These are phyloP conservation scores for Beris morrisii DNA, from an alignment of 2,888 invertebrate genomes.

Conservation along the genomic window DNA sequence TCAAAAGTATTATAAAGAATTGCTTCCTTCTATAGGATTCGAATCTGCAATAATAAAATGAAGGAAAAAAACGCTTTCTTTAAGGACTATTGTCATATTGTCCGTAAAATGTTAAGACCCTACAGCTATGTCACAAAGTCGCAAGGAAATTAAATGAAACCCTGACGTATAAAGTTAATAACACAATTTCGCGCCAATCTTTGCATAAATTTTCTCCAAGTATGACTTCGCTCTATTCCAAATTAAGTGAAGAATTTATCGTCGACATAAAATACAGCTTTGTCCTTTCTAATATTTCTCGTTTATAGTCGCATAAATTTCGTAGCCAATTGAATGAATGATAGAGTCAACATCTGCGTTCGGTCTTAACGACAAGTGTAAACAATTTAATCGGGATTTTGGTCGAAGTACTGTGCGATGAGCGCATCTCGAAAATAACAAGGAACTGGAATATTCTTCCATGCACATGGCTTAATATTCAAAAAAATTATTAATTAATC, in stretches of 20 bases:
- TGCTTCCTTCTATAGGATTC: too few relatives aligned
- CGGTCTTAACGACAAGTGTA: too few relatives aligned
- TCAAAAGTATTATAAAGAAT: too few relatives aligned
- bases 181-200: conserved; percentile 9
- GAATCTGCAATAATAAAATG: too few relatives aligned
- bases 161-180: conserved; percentile 10
- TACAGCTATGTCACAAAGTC: conserved; percentile 3
- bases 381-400: too few relatives aligned
- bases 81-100: background rate
- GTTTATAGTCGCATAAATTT: conserved; percentile 24
- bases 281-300: conserved; percentile 17
- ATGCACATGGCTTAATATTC: too few relatives aligned
- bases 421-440: too few relatives aligned
- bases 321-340: conserved; percentile 11
- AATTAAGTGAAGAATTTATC: conserved; percentile 18
- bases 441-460: too few relatives aligned
- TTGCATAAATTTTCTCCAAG: conserved; percentile 20
- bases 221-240: background rate
- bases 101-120: conserved; percentile 2
- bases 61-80: too few relatives aligned
- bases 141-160: conserved; percentile 4
- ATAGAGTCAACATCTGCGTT: background rate
- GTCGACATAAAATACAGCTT: conserved; percentile 15
- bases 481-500: too few relatives aligned
- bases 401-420: too few relatives aligned